phyloP scores from a whole-genome alignment of 2,888 invertebrate species.

The Nymphalis c-album region DNA sequence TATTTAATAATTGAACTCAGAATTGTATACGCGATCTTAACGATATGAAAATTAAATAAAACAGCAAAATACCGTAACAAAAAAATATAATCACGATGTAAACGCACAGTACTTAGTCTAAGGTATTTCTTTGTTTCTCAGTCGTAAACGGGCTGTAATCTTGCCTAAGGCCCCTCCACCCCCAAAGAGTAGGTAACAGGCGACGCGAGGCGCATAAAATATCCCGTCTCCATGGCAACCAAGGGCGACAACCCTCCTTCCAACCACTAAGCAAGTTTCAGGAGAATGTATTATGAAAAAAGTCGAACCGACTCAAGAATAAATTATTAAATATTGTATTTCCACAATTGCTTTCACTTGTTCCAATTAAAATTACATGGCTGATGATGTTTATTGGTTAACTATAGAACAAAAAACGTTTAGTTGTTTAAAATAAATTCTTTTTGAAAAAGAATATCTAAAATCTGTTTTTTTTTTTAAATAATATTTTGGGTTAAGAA shows the following conservation, averaged over 20 bases:
- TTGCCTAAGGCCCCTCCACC: constrained; percentile 33
- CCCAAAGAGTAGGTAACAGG: constrained; percentile 43
- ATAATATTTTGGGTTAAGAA: too few species aligned
- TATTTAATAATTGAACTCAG: too few species aligned
- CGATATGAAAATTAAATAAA: background rate
- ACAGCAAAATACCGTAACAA: background rate
- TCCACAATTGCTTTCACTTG: background rate
- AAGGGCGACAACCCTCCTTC: constrained; percentile 69
- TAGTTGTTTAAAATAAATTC: too few species aligned
- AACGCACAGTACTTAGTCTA: background rate
- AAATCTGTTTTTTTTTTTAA: too few species aligned
- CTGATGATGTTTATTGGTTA: too few species aligned
- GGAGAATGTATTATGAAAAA: constrained; percentile 3
- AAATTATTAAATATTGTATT: background rate
- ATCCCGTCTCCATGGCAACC: constrained; percentile 66
- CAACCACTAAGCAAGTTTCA: constrained; percentile 27
- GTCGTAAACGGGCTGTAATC: constrained; percentile 15
- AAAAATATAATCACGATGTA: background rate
- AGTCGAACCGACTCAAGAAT: background rate
- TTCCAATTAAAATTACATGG: too few species aligned
- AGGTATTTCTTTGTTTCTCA: background rate
- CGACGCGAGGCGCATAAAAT: constrained; percentile 71
- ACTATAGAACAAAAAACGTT: too few species aligned
- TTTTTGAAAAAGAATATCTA: too few species aligned
- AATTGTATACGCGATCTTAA: too few species aligned